Base-by-base conservation (phyloP, 1,140 invertebrate species). In the Tetramorium simillimum region DNA sequence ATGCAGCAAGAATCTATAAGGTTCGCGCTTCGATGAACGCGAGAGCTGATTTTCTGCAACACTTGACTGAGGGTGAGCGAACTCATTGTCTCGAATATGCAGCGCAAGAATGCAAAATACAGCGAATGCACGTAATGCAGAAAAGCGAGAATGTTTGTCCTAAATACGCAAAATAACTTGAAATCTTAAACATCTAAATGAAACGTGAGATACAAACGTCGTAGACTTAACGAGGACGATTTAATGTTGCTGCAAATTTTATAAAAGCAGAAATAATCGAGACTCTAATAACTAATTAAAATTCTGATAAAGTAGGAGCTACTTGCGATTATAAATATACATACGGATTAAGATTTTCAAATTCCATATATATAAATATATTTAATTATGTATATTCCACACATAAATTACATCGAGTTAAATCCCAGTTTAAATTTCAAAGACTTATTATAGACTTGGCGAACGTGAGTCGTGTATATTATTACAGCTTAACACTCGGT, bases 21-120 rank as follows among this genome's bases (percentile, higher is more conserved):
- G 28, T 67, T 80, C 65, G 80, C 67, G 80, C 80, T 82, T 67
- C 65, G 37, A 67, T 69, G 63, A 82, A 72, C 78, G 43, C 51
- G 24, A 58, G n/a, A 40, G 80, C 51, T 73, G 80, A 82, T 82
- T 73, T 82, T 72, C 80, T 58, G 80, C 67, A 58, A 72, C 80
- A 82, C 51, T 82, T 72, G 51, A 80, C 77, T 28, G 46, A 58
- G 51, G 40, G 37, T 82, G 67, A 82, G 80, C 24, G 37, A 82
- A 82, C 67, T 58, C 65, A 81, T 70, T 81, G 49, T 72, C 67
- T 82, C 21, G 28, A 33, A 46, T 33, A 53, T 56, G 37, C 51
- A 37, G 37, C 51, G 37, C 51, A 33, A 58, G 51, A 72, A 67
- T 80, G 76, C 14, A 67, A 80, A 82, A 58, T 6, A 56, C 37